Conservation (phyloP, 2,888 invertebrate genomes). For the Lampropteryx suffumata region DNA sequence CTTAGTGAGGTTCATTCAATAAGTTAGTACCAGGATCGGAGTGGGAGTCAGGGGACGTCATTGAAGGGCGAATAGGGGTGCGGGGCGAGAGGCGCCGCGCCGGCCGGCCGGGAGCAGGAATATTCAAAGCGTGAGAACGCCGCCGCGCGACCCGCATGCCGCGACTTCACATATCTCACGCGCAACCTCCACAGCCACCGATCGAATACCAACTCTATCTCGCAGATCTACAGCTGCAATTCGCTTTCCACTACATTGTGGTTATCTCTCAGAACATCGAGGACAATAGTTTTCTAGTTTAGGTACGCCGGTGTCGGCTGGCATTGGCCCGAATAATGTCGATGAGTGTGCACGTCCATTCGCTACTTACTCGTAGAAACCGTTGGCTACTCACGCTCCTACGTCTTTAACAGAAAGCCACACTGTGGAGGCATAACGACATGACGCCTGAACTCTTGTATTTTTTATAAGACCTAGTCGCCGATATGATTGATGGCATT, state of each 20-base stretch:
- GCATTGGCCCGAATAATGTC: slow-evolving; percentile 81
- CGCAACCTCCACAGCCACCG: slow-evolving; percentile 67
- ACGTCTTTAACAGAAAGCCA: slow-evolving; percentile 4
- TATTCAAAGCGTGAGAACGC: slow-evolving; percentile 83
- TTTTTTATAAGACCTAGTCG: no score
- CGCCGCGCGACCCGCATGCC: slow-evolving; percentile 82
- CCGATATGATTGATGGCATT: no score
- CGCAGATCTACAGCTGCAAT: slow-evolving; percentile 51
- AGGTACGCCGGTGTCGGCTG: slow-evolving; percentile 72
- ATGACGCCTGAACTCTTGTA: no score
- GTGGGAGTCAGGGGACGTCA: slow-evolving; percentile 73
- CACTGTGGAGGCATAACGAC: no score
- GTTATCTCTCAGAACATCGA: slow-evolving; percentile 81
- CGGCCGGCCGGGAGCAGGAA: slow-evolving; percentile 72
- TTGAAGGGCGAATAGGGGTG: slow-evolving; percentile 69
- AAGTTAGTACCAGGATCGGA: slow-evolving; percentile 63
- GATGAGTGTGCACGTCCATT: slow-evolving; percentile 75
- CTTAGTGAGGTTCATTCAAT: slow-evolving; percentile 75
- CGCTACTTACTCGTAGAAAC: slow-evolving; percentile 33
- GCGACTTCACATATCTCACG: slow-evolving; percentile 82
- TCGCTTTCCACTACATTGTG: slow-evolving; percentile 46
- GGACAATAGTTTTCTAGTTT: slow-evolving; percentile 83
- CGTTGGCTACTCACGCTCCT: slow-evolving; percentile 10
- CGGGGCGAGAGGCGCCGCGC: slow-evolving; percentile 44
- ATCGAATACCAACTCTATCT: slow-evolving; percentile 55